phyloP scores from a whole-genome alignment of 2,797 vertebrate species.

The Pterois miles region DNA sequence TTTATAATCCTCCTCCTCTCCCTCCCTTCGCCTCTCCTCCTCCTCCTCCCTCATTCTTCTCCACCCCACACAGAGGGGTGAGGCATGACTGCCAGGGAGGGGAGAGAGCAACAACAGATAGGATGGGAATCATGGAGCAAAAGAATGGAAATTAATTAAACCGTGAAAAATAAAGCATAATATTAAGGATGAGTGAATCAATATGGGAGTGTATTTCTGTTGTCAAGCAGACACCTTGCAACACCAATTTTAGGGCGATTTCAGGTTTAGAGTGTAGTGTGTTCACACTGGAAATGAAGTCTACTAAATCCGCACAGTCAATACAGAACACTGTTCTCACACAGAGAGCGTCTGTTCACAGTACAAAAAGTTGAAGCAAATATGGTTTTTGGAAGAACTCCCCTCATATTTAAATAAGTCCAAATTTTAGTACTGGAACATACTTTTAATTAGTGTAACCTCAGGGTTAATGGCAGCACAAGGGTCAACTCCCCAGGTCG shows the following conservation, averaged over 20 bases:
- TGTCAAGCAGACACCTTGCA: slow-evolving; percentile 10
- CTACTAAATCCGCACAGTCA: neutral
- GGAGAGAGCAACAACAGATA: slow-evolving; percentile 12
- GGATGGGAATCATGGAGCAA: slow-evolving; percentile 28
- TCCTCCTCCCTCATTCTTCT: slow-evolving; percentile 26
- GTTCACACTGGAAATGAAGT: neutral
- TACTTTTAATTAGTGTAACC: too few relatives aligned
- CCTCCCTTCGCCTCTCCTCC: slow-evolving; percentile 15
- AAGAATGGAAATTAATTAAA: slow-evolving; percentile 59
- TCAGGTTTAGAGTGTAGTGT: slow-evolving; percentile 2
- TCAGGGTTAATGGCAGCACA: too few relatives aligned
- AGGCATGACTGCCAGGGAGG: slow-evolving; percentile 38
- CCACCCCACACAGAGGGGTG: slow-evolving; percentile 37
- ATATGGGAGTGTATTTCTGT: slow-evolving; percentile 1
- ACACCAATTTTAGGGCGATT: neutral
- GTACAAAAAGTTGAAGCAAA: neutral
- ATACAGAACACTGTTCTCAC: neutral
- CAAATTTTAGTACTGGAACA: too few relatives aligned
- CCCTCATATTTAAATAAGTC: too few relatives aligned
- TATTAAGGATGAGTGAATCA: slow-evolving; percentile 22
- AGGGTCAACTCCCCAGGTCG: too few relatives aligned
- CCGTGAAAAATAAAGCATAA: slow-evolving; percentile 47
- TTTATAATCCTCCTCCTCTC: slow-evolving; percentile 76
- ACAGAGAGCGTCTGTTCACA: neutral
- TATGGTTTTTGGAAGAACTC: neutral